Conservation (phyloP, 2,113 vertebrate species). For the Cyanoramphus novaezelandiae region DNA sequence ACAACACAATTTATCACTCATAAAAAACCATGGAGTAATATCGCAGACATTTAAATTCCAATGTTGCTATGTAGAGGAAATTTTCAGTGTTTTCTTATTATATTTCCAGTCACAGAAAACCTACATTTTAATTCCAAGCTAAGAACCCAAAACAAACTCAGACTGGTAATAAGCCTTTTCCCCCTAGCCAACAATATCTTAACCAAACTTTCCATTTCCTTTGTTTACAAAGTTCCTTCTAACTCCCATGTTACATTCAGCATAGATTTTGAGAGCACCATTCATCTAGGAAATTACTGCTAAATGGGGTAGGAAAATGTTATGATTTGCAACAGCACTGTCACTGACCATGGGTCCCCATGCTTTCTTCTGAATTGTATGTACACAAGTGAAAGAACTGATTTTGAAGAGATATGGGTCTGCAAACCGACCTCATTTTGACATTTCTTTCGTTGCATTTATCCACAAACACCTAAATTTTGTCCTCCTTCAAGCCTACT, state of each 20-base stretch:
- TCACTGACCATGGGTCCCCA: not conserved
- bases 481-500: not conserved
- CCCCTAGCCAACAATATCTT: constrained; percentile 54
- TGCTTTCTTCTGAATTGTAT: not conserved
- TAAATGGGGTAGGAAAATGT: not conserved
- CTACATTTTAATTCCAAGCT: constrained; percentile 45
- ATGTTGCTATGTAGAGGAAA: constrained; percentile 35
- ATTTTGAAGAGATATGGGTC: not conserved
- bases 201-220: constrained; percentile 68
- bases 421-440: not conserved
- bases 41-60: constrained; percentile 37
- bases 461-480: not conserved
- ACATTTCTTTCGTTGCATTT: not conserved
- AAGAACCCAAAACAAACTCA: constrained; percentile 58
- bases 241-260: constrained; percentile 34
- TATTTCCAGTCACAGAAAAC: constrained; percentile 33
- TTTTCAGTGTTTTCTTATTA: constrained; percentile 37
- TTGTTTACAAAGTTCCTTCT: constrained; percentile 55
- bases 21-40: not conserved
- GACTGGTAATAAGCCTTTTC: constrained; percentile 37
- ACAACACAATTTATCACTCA: not conserved
- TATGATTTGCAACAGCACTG: not conserved
- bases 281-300: constrained; percentile 18
- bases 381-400: not conserved
- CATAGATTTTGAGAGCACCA: not conserved